phyloP scores from a whole-genome alignment of 2,888 invertebrate species.

The Sinelater perroti region DNA sequence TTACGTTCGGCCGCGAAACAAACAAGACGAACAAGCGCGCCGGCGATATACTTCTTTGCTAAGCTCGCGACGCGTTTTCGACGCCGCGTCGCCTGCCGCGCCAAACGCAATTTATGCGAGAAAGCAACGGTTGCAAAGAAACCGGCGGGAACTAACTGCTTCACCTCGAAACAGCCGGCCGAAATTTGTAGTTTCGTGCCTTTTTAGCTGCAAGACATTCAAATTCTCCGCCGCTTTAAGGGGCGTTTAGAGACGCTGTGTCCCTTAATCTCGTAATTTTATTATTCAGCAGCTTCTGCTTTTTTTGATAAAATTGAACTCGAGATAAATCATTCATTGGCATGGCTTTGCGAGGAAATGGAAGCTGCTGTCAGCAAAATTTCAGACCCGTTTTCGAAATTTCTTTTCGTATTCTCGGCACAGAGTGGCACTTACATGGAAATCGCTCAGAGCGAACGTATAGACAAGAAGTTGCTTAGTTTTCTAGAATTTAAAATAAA shows the following conservation, averaged over 20 bases:
- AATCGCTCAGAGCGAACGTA: no score
- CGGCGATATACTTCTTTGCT: not conserved
- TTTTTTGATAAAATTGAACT: slow-evolving; percentile 10
- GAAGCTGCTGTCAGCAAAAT: no score
- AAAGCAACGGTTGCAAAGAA: no score
- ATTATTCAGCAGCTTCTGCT: not conserved
- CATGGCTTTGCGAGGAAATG: not conserved
- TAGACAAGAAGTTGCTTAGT: no score
- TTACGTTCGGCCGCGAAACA: slow-evolving; percentile 8
- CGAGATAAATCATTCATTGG: slow-evolving; percentile 2
- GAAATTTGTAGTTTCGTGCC: no score
- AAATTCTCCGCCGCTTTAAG: not conserved
- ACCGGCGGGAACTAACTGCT: no score
- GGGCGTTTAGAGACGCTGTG: not conserved
- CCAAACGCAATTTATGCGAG: no score
- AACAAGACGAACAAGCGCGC: slow-evolving; percentile 10
- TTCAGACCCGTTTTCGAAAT: no score
- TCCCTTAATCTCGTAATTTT: slow-evolving; percentile 1
- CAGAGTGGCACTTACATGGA: no score
- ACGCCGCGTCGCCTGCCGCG: not conserved
- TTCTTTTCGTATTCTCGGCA: no score
- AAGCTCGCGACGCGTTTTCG: not conserved
- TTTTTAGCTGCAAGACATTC: not conserved
- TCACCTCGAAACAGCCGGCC: no score
- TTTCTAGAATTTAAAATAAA: no score